Percentiles rank a stretch among this genome's conserved stretches.
Evolutionary conservation across 2,888 invertebrate species (phyloP).

Genomic region (Acrocyrtus sp.): DNA sequence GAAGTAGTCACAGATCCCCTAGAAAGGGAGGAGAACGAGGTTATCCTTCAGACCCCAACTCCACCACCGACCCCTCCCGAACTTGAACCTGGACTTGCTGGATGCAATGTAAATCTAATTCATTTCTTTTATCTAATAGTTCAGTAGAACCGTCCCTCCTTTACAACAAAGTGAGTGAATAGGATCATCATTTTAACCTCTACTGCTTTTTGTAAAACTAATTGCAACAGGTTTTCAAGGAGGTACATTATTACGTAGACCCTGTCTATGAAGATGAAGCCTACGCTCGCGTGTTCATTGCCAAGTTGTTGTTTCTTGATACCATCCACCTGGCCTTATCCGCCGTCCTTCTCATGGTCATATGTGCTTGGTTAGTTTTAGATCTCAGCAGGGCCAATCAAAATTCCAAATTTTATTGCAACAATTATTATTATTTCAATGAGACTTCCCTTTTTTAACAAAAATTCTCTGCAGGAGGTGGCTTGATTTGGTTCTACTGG

Average conservation of each 20-base stretch:
- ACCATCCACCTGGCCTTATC: neutral
- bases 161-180: neutral
- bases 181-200: neutral
- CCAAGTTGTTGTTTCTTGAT: constrained; percentile 4
- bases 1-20: constrained; percentile 14
- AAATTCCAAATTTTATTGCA: neutral
- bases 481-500: too few relatives aligned
- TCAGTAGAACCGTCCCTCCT: too few relatives aligned
- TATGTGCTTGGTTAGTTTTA: too few relatives aligned
- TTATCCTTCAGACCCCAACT: constrained; percentile 3
- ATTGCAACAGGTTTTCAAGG: constrained; percentile 7
- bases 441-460: neutral
- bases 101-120: neutral
- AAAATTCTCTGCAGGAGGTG: too few relatives aligned
- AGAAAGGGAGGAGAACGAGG: constrained; percentile 10
- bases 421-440: too few relatives aligned
- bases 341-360: neutral
- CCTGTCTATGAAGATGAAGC: constrained; percentile 3
- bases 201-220: too few relatives aligned
- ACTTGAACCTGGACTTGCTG: constrained; percentile 19
- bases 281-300: neutral
- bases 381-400: neutral
- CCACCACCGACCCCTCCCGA: constrained; percentile 32
- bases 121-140: neutral
- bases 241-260: constrained; percentile 5